phyloP scores from a whole-genome alignment of 2,797 vertebrate species.

The Tragopan temminckii region DNA sequence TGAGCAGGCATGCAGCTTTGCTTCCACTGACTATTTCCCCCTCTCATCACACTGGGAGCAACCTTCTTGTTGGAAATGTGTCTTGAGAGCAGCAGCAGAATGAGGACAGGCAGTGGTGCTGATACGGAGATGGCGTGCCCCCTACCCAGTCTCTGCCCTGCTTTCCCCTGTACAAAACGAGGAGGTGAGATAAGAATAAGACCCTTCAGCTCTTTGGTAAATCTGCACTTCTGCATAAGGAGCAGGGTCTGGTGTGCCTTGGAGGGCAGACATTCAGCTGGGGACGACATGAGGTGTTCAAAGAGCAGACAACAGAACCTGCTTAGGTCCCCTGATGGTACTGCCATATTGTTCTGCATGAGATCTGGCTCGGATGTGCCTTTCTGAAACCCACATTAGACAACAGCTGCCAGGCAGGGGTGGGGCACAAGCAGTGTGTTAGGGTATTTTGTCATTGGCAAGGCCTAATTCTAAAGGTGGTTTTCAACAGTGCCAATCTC shows the following conservation, averaged over 20 bases:
- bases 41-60: background rate
- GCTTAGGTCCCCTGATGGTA: background rate
- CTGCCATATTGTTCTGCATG: rapidly evolving
- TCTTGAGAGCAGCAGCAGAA: background rate
- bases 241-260: background rate
- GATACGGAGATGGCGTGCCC: rapidly evolving
- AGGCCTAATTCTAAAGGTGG: background rate
- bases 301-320: background rate
- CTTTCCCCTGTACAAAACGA: background rate
- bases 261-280: background rate
- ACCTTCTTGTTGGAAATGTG: background rate
- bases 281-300: background rate
- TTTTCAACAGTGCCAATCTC: background rate
- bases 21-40: background rate
- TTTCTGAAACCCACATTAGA: background rate
- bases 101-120: rapidly evolving
- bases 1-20: background rate
- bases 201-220: background rate
- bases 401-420: background rate
- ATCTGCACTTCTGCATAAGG: background rate
- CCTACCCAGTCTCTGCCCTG: background rate
- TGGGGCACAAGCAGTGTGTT: background rate
- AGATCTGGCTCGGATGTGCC: background rate
- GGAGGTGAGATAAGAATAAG: background rate
- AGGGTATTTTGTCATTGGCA: background rate